phyloP scores from a whole-genome alignment of 2,888 invertebrate genomes.

The Molorchus minor region DNA sequence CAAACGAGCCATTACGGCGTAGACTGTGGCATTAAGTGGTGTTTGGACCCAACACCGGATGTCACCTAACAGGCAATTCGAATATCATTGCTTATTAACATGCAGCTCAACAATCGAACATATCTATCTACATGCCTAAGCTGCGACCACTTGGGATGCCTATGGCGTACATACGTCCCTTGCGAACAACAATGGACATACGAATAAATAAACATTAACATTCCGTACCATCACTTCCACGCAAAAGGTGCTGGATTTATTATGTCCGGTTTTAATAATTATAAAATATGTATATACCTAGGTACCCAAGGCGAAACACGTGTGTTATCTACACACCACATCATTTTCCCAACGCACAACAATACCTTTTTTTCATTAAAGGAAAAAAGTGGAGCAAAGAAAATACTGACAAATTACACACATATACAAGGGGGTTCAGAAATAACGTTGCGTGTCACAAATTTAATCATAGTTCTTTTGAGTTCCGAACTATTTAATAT shows the following conservation, averaged over 20 bases:
- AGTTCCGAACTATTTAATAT: no score
- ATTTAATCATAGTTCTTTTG: no score
- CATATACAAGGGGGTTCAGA: no score
- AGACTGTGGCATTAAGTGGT: conserved; percentile 30
- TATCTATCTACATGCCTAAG: conserved; percentile 42
- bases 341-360: no score
- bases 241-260: conserved; percentile 31
- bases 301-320: conserved; percentile 1
- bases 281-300: conserved; percentile 7
- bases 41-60: conserved; percentile 50
- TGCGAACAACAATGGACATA: conserved; percentile 50
- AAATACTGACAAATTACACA: no score
- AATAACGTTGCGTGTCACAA: no score
- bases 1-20: conserved; percentile 12
- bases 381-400: no score
- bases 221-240: conserved; percentile 35
- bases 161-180: conserved; percentile 48
- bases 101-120: conserved; percentile 47
- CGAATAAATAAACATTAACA: conserved; percentile 46
- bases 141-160: conserved; percentile 52
- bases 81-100: conserved; percentile 54
- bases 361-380: no score
- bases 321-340: conserved; percentile 19
- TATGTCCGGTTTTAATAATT: conserved; percentile 35
- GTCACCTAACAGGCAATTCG: conserved; percentile 54